Evolutionary conservation across 2,113 vertebrate genomes (phyloP), one percentile per base, ranked within the genome.

Genomic region (Lontra canadensis): DNA sequence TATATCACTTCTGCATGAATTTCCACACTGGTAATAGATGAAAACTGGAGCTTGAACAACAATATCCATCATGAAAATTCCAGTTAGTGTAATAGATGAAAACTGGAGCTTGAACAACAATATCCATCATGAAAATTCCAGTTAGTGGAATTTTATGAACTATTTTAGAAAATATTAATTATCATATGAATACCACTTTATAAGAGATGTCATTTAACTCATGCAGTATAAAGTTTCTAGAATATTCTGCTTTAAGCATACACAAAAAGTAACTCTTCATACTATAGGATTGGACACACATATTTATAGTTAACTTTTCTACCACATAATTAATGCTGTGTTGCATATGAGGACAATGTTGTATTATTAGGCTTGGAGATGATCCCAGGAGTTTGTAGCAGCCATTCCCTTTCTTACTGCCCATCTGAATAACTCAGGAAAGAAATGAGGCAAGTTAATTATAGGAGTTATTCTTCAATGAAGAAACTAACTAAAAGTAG

Each of bases 141-240:
- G n/a, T 90, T 55, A 93, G 55, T 91, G 11, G 52, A 93, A 82
- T 94, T 95, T 63, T 87, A 44, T 52, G 88, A 63, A 84, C 20
- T 59, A 79, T 57, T 94, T 95, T 82, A 88, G 49, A 92, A 95
- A 95, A 79, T 74, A 67, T 85, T 31, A 93, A 84, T 90, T 79
- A 42, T 87, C 44, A 44, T 94, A 26, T 83, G 3, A 88, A 49
- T 55, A 1, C 13, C 88, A 61, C 34, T 89, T 34, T 80, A 52
- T 80, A 90, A 74, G 25, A 25, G 7, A 94, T 42, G 17, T 78
- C 79, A 92, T 74, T 61, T 89, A 83, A 12, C 34, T 84, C 94
- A 95, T 84, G 47, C 12, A 88, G 89, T 93, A 74, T 93, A 78
- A 91, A 67, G 1, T 79, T 86, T 90, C 34, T 67, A 59, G 96